Percentiles rank a stretch among this genome's conserved stretches.
Evolutionary conservation across 2,797 vertebrate genomes (phyloP).

Genomic region (Pantherophis vulpinus): DNA sequence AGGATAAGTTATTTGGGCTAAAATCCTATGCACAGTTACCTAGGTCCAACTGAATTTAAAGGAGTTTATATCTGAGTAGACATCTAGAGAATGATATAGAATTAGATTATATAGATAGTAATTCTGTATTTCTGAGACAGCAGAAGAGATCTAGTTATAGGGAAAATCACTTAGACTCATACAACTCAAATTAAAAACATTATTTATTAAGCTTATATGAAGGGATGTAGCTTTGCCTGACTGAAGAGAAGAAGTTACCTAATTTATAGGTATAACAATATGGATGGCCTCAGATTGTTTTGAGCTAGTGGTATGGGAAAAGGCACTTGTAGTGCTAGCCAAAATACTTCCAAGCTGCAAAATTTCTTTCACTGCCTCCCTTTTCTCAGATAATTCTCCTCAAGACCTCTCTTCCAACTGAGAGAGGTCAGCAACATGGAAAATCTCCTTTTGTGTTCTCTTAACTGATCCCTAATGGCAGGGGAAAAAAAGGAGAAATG

Average conservation of each 20-base stretch:
- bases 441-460: neutral
- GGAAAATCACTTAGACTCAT: slow-evolving; percentile 4
- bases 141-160: slow-evolving; percentile 30
- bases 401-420: neutral
- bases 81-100: neutral
- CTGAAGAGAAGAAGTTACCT: neutral
- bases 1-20: slow-evolving; percentile 39
- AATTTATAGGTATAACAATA: neutral
- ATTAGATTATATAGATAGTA: neutral
- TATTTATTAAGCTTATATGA: neutral
- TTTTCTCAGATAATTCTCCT: neutral
- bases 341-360: neutral
- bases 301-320: neutral
- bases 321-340: neutral
- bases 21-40: neutral
- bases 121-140: slow-evolving; percentile 44
- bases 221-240: neutral
- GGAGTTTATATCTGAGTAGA: neutral
- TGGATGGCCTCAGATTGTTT: neutral
- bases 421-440: neutral
- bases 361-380: neutral
- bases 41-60: neutral
- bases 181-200: neutral
- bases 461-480: neutral
- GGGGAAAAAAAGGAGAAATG: too few species aligned